A percentile compares a stretch with the other conserved stretches of the same genome.
Evolutionary conservation across 2,113 vertebrate genomes (phyloP).

Genomic region (Eolophus roseicapilla): DNA sequence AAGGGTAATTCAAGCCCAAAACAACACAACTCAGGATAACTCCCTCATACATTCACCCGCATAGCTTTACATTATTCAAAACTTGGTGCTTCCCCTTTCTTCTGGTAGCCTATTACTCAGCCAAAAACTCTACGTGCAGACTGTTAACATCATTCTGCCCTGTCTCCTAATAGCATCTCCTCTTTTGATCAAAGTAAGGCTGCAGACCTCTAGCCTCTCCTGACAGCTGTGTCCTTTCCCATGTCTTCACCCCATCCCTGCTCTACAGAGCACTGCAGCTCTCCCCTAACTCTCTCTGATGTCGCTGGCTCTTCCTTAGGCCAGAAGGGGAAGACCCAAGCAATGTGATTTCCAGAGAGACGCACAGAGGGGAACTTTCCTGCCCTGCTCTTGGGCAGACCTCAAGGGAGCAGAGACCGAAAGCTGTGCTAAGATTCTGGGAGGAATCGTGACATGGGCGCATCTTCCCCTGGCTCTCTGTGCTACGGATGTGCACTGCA

Average conservation of each 20-base stretch:
- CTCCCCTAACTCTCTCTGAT: background rate
- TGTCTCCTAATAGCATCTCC: background rate
- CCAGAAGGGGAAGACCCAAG: background rate
- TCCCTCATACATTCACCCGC: background rate
- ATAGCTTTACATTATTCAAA: background rate
- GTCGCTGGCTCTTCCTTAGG: background rate
- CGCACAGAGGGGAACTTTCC: background rate
- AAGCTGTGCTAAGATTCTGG: background rate
- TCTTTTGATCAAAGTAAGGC: background rate
- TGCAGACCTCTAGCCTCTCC: background rate
- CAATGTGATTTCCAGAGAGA: background rate
- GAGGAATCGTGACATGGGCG: rapidly evolving
- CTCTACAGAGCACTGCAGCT: background rate
- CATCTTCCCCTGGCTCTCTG: background rate
- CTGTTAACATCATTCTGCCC: background rate
- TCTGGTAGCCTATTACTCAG: background rate
- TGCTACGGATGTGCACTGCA: background rate
- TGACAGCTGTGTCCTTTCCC: rapidly evolving
- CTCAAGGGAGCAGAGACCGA: rapidly evolving
- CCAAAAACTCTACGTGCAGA: rapidly evolving
- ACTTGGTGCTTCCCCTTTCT: background rate
- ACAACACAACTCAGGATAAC: background rate
- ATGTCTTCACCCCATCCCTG: background rate
- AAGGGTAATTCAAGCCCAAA: background rate
- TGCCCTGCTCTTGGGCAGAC: background rate